Base-by-base conservation (phyloP, 1,140 invertebrate species). In the Augochlora pura region DNA sequence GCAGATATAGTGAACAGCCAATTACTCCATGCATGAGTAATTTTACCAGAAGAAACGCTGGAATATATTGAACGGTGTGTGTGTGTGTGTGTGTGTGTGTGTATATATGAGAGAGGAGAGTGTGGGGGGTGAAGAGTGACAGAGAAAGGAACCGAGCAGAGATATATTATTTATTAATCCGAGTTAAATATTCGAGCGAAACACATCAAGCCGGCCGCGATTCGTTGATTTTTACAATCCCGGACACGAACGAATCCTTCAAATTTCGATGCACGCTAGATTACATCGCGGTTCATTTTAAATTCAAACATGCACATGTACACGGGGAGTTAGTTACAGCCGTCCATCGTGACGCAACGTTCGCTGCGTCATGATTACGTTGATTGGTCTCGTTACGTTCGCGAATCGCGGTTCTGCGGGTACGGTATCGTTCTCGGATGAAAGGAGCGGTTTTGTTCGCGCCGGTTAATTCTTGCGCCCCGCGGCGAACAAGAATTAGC, bases 11-110 rank as follows among this genome's bases (percentile, higher is more conserved):
- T 49, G 70, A 73, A 74, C 73, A 79, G 70, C 70, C 77, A 79
- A 79, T 79, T 74, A 79, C 52, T 52, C 18, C 42, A 79, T 73
- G 62, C 77, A 79, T 46, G 77, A 74, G 63, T 74, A 79, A 74
- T 65, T 79, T 65, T 46, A 74, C 39, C 57, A 74, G 77, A 49
- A 79, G 52, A 59, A 79, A 59, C 42, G 38, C 71, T 77, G 23
- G 63, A 54, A 72, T 64, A 21, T 21, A 4, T 21, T 39, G 59
- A 10, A 32, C 32, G 32, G 32, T 32, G 32, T 32, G 32, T 32
- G 32, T 4, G 32, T 32, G 32, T 32, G 32, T 4, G 32, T 4
- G 32, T 4, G 32, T 32, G 32, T 32, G 32, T 4, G 32, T 32
- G 32, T n/a, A n/a, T n/a, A n/a, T n/a, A n/a, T 32, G 32, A 10